Base-by-base conservation (phyloP, 1,140 invertebrate genomes). In the Thalassaphorura encarpata region DNA sequence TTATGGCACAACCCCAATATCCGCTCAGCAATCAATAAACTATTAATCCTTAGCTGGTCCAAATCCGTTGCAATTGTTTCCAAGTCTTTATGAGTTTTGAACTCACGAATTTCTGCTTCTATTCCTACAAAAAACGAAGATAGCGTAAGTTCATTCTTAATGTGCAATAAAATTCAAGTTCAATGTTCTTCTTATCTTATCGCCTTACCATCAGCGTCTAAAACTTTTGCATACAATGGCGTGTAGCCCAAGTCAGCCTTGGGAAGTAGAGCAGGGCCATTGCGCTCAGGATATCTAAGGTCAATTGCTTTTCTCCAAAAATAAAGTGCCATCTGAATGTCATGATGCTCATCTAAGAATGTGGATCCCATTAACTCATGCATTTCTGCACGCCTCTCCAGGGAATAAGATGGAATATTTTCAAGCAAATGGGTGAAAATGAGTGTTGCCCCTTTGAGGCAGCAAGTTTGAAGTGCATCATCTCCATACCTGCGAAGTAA, bases 401-500 rank as follows among this genome's bases (percentile, higher is more conserved):
- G 68, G 11, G 74, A 60, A 69, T 88, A 92, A 3, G 41, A 47
- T 16, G 66, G 66, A 39, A 82, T 75, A 52, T 74, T 76, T 47
- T 76, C 71, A 64, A 82, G 77, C 41, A 94, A 73, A 69, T 85
- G 83, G 43, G 83, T 77, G 66, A 91, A 87, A 64, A 93, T 88
- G 56, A 80, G 76, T 33, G 75, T 77, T n/a, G 87, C 85, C 28
- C 89, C 31, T 51, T 51, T 36, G 8, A 51, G 23, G 31, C 21
- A 6, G 21, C 26, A 21, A 24, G 48, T 51, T 39, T 52, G 87
- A 54, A 95, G 70, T 21, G 90, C 89, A 78, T 94, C 89, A 72
- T 94, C 90, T 33, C 87, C 85, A 67, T 87, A 84, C 54, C 85
- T 76, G n/a, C n/a, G n/a, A n/a, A n/a, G n/a, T n/a, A n/a, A n/a